A percentile compares a stretch with the other conserved stretches of the same genome.
Evolutionary conservation across 2,113 vertebrate genomes (phyloP).

Genomic region (Coracopsis vasa): DNA sequence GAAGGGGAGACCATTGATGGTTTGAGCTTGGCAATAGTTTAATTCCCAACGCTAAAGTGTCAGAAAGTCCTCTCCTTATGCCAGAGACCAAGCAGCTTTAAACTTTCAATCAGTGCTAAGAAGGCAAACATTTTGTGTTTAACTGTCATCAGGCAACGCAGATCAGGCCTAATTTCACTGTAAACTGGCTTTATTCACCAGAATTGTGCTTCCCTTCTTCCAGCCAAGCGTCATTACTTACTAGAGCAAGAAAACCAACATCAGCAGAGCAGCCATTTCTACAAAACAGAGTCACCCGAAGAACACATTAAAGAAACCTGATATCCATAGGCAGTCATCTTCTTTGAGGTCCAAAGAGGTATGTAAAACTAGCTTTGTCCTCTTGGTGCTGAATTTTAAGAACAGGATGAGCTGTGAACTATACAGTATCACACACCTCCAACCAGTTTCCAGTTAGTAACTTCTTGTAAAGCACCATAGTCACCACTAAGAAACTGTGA

Average conservation of each 20-base stretch:
- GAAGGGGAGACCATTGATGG: not conserved
- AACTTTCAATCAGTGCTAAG: not conserved
- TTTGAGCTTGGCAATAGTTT: not conserved
- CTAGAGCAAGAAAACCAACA: not conserved
- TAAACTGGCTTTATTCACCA: not conserved
- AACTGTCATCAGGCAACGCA: not conserved
- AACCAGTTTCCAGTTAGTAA: not conserved
- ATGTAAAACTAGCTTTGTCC: not conserved
- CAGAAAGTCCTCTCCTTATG: not conserved
- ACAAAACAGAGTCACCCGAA: not conserved
- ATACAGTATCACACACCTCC: not conserved
- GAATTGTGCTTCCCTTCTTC: not conserved
- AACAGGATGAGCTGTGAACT: not conserved
- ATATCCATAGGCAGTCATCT: not conserved
- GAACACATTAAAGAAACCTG: not conserved
- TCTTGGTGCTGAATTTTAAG: not conserved
- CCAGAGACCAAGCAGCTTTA: not conserved
- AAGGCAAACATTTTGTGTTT: constrained; percentile 1
- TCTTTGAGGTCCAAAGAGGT: not conserved
- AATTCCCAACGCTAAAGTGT: not conserved
- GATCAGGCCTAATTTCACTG: not conserved
- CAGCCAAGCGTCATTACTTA: not conserved
- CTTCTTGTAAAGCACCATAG: not conserved
- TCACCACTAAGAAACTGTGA: not conserved
- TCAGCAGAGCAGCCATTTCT: not conserved